phyloP scores from a whole-genome alignment of 1,140 invertebrate genomes.

The Leucophenga varia region DNA sequence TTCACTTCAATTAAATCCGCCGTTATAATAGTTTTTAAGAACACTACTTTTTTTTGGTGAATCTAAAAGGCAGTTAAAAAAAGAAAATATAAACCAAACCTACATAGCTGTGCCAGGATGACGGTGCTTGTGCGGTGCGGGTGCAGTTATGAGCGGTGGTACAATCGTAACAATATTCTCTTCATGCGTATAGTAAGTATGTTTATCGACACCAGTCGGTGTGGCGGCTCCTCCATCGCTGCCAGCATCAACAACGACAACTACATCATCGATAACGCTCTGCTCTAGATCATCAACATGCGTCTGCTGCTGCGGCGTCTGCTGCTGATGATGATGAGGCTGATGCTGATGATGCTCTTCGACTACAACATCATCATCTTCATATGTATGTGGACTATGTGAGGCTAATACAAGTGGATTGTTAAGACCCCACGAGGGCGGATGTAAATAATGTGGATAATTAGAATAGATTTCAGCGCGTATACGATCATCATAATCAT shows the following conservation, averaged over 20 bases:
- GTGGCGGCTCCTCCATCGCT: slow-evolving; percentile 18
- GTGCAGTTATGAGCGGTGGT: no score
- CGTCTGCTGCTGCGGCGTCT: slow-evolving; percentile 5
- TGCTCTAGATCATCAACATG: slow-evolving; percentile 28
- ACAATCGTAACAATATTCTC: slow-evolving; percentile 1
- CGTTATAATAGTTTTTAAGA: no score
- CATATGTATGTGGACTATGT: slow-evolving; percentile 47
- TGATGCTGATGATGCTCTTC: slow-evolving; percentile 19
- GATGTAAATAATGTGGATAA: slow-evolving; percentile 52
- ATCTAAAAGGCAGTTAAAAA: no score
- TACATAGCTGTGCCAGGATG: slow-evolving; percentile 12
- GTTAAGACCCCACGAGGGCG: slow-evolving; percentile 51
- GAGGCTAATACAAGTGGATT: slow-evolving; percentile 51
- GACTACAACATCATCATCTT: slow-evolving; percentile 46
- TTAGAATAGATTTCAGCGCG: slow-evolving; percentile 54
- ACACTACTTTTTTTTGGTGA: no score
- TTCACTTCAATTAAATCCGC: no score
- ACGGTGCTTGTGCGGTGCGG: no score
- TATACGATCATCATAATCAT: slow-evolving; percentile 53
- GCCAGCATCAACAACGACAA: slow-evolving; percentile 45
- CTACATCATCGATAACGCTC: slow-evolving; percentile 32
- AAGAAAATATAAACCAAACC: no score
- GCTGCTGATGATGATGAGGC: slow-evolving; percentile 16
- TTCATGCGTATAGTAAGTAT: slow-evolving; percentile 36
- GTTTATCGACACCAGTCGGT: slow-evolving; percentile 12